phyloP scores from a whole-genome alignment of 2,113 vertebrate genomes.

The Cyprinodon tularosa region DNA sequence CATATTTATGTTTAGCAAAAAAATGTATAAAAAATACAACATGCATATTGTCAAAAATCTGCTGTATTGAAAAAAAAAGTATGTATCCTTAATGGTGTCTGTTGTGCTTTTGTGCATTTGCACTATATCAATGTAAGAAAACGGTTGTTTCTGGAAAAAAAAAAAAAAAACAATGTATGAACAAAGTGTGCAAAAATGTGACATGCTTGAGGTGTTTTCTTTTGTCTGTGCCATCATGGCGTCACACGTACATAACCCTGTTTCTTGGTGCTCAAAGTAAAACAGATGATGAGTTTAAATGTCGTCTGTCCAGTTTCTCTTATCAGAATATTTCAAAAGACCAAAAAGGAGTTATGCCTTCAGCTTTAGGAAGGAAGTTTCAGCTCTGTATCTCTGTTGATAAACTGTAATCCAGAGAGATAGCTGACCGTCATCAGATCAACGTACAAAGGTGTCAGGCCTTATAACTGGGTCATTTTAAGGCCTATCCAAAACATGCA shows the following conservation, averaged over 20 bases:
- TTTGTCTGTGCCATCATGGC: constrained; percentile 18
- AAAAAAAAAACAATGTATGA: constrained; percentile 48
- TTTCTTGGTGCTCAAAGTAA: neutral
- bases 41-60: constrained; percentile 71
- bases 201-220: constrained; percentile 41
- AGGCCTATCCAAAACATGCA: no score
- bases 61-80: constrained; percentile 71
- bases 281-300: neutral
- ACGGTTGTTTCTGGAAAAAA: constrained; percentile 59
- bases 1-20: constrained; percentile 59
- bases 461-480: no score
- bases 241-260: constrained; percentile 1
- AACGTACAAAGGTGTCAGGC: no score
- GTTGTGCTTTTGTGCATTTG: constrained; percentile 77
- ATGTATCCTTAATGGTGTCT: constrained; percentile 72
- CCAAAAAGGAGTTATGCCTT: no score
- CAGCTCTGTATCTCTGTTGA: no score
- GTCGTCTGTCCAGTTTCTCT: neutral
- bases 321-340: neutral
- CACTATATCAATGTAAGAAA: constrained; percentile 72
- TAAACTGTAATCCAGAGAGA: no score
- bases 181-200: constrained; percentile 62
- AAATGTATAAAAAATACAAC: constrained; percentile 48
- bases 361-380: no score
- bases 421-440: no score